Evolutionary conservation across 92 coral and sea anemone genomes (phyloP).

Genomic region (Paragorgia papillata): DNA sequence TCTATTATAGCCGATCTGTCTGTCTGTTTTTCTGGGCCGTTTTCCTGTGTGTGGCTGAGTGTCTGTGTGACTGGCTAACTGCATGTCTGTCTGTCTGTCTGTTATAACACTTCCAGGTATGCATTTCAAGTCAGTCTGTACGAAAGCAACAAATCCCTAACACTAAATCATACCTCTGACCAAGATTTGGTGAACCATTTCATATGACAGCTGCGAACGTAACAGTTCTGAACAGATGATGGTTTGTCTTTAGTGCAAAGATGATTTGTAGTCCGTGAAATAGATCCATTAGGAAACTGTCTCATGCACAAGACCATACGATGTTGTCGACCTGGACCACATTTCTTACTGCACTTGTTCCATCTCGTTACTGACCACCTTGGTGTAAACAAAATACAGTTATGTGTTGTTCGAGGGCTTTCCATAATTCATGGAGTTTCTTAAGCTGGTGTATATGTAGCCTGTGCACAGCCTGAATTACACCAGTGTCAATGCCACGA

Average conservation of each 20-base stretch:
- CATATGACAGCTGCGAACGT: slow-evolving; percentile 72
- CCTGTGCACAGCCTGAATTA: too few relatives aligned
- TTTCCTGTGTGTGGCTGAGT: too few relatives aligned
- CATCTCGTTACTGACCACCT: slow-evolving; percentile 93
- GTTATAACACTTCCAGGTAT: too few relatives aligned
- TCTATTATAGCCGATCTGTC: neutral
- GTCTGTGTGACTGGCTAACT: too few relatives aligned
- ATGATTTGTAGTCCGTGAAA: slow-evolving; percentile 32
- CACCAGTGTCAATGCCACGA: too few relatives aligned
- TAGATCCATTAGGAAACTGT: slow-evolving; percentile 73
- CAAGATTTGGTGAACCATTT: slow-evolving; percentile 78
- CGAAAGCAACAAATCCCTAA: too few relatives aligned
- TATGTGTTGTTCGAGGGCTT: neutral
- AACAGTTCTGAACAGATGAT: slow-evolving; percentile 81
- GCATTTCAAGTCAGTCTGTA: too few relatives aligned
- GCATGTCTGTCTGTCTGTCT: too few relatives aligned
- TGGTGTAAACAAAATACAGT: slow-evolving; percentile 2
- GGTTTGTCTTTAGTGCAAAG: slow-evolving; percentile 90
- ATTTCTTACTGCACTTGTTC: slow-evolving; percentile 77
- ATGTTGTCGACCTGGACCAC: slow-evolving; percentile 82
- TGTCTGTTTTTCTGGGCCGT: neutral
- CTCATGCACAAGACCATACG: slow-evolving; percentile 72
- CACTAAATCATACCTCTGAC: slow-evolving; percentile 85
- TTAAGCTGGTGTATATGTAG: too few relatives aligned
- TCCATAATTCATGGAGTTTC: neutral